Percentiles rank a stretch among this genome's conserved stretches.
phyloP scores from a whole-genome alignment of 37 sponge, comb jelly and placozoan genomes.

The Corticium candelabrum region DNA sequence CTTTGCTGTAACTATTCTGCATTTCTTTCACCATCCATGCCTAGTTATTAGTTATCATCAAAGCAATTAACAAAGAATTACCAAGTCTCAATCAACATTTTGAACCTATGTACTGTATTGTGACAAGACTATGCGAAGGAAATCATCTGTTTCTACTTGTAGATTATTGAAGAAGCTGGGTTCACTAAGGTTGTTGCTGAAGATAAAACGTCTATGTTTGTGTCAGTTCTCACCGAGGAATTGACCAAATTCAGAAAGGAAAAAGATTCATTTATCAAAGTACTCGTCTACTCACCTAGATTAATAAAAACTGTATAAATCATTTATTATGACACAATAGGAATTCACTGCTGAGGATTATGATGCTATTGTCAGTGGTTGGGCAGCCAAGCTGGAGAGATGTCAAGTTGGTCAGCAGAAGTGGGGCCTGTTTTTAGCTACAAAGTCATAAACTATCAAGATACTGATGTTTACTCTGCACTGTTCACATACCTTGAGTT shows the following conservation, averaged over 20 bases:
- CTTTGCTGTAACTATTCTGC: no score
- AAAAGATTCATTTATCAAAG: neutral
- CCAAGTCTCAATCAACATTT: no score
- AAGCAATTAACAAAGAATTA: no score
- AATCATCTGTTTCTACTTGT: neutral
- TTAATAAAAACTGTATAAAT: no score
- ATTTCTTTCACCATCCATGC: no score
- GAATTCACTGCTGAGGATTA: slow-evolving; percentile 15
- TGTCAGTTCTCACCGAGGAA: neutral
- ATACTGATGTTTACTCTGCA: no score
- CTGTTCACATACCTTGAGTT: no score
- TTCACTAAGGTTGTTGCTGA: neutral
- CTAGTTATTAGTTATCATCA: no score
- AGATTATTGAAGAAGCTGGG: neutral
- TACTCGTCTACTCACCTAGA: no score
- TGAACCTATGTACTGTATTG: no score
- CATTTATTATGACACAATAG: no score
- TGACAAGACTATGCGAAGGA: no score
- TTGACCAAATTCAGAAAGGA: neutral
- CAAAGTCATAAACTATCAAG: slow-evolving; percentile 1
- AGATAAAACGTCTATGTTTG: neutral
- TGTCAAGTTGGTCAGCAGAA: slow-evolving; percentile 3
- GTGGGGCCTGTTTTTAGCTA: slow-evolving; percentile 12
- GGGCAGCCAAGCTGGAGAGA: slow-evolving; percentile 11
- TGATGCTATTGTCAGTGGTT: slow-evolving; percentile 2